Percentiles rank a stretch among this genome's conserved stretches.
phyloP scores from a whole-genome alignment of 2,888 invertebrate species.

The Malthinus seriepunctatus region DNA sequence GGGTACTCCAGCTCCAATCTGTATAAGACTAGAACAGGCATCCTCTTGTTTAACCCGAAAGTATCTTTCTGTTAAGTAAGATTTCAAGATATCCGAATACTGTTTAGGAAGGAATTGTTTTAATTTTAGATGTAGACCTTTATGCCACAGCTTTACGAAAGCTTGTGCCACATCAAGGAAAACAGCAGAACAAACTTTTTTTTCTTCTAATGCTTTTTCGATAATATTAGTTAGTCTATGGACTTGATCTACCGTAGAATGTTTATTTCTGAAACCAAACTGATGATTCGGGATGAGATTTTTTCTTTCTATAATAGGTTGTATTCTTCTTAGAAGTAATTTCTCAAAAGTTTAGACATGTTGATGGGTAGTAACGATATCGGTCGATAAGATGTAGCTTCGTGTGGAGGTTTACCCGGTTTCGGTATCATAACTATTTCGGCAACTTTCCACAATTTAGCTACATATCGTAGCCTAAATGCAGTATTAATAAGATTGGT shows the following conservation, averaged over 20 bases:
- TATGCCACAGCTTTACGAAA: constrained; percentile 2
- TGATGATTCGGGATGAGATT: constrained; percentile 2
- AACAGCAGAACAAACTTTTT: background rate
- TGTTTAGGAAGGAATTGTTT: too few species aligned
- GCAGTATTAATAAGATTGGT: background rate
- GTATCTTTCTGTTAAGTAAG: constrained; percentile 5
- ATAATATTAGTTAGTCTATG: too few species aligned
- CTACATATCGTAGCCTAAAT: background rate
- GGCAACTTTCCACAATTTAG: background rate
- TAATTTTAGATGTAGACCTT: constrained; percentile 5
- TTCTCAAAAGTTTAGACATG: constrained; percentile 3
- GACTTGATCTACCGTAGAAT: background rate
- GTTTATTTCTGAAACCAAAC: constrained; percentile 2
- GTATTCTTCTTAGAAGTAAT: background rate
- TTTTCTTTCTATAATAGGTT: constrained; percentile 2
- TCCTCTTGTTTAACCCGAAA: constrained; percentile 2
- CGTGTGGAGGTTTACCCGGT: background rate
- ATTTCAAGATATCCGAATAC: constrained; percentile 10
- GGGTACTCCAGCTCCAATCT: background rate
- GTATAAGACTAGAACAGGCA: background rate
- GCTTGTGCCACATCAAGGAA: constrained; percentile 7
- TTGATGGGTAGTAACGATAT: constrained; percentile 2
- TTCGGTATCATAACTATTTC: background rate
- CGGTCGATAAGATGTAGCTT: background rate
- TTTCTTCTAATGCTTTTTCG: background rate